Evolutionary conservation across 2,113 vertebrate species (phyloP).

Genomic region (Corythornis madagascariensis): DNA sequence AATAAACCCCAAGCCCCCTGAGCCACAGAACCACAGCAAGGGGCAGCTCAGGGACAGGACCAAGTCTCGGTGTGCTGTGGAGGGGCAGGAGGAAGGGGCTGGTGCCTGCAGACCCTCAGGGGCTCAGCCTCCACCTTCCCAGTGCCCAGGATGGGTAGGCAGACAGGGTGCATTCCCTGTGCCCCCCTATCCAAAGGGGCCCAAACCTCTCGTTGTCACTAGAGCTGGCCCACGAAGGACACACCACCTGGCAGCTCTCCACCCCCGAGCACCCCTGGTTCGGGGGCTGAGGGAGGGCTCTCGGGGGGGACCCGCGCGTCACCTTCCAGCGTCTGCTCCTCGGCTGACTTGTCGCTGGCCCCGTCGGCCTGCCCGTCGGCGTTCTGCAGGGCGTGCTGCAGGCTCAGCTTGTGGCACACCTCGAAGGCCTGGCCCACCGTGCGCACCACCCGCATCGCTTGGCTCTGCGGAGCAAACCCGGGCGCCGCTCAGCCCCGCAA

Average conservation of each 20-base stretch:
- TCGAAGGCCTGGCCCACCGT: conserved; percentile 88
- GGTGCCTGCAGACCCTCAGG: background rate
- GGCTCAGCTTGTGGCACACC: conserved; percentile 87
- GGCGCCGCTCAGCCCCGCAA: accelerated
- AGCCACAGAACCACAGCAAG: accelerated
- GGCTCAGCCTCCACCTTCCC: background rate
- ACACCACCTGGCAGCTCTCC: accelerated
- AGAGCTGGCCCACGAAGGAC: background rate
- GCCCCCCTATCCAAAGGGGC: accelerated
- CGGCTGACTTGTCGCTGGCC: conserved; percentile 76
- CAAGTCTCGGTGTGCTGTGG: background rate
- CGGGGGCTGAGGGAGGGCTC: accelerated
- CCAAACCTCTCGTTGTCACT: accelerated
- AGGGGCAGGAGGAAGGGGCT: background rate
- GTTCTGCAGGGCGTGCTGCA: conserved; percentile 82
- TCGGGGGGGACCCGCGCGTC: background rate
- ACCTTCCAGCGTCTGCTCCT: conserved; percentile 76
- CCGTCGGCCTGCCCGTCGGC: conserved; percentile 79
- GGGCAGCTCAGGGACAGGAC: background rate
- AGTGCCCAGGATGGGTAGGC: accelerated
- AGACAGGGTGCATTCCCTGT: accelerated
- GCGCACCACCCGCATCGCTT: conserved; percentile 85
- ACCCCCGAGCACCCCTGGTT: background rate
- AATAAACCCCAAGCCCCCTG: background rate
- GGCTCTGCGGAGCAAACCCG: conserved; percentile 69